A percentile compares a stretch with the other conserved stretches of the same genome.
Evolutionary conservation across 2,888 invertebrate genomes (phyloP).

Genomic region (Folsomia candida): DNA sequence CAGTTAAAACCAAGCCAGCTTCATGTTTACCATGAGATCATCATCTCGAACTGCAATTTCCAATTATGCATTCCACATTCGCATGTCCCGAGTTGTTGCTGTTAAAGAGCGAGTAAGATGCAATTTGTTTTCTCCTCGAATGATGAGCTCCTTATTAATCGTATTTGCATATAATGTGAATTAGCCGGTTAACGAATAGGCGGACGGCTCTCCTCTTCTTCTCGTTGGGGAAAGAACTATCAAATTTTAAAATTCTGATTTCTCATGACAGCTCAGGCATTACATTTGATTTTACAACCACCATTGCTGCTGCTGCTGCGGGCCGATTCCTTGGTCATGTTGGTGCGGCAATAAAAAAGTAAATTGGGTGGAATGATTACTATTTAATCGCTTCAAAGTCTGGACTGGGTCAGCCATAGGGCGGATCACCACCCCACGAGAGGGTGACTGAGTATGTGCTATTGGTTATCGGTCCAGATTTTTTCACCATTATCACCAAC

Average conservation of each 20-base stretch:
- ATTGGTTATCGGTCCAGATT: background rate
- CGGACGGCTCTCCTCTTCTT: background rate
- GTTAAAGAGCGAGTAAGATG: too few relatives aligned
- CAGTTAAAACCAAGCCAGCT: too few relatives aligned
- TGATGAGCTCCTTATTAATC: conserved; percentile 18
- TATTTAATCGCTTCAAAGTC: conserved; percentile 2
- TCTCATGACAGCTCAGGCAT: background rate
- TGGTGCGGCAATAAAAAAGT: background rate
- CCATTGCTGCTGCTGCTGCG: background rate
- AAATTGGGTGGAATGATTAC: background rate
- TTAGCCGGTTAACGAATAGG: conserved; percentile 15
- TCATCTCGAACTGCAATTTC: background rate
- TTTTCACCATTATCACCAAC: background rate
- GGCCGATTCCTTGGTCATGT: background rate
- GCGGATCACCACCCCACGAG: background rate
- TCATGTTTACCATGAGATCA: background rate
- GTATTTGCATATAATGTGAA: conserved; percentile 13
- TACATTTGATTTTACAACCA: background rate
- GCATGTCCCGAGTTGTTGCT: too few relatives aligned
- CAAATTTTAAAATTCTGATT: conserved; percentile 8
- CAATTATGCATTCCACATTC: background rate
- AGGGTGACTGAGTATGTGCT: background rate
- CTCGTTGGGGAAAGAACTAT: background rate
- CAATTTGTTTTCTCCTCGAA: conserved; percentile 13
- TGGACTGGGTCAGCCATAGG: background rate